Percentiles rank a stretch among this genome's conserved stretches.
phyloP scores from a whole-genome alignment of 2,113 vertebrate genomes.

The Heterotis niloticus region DNA sequence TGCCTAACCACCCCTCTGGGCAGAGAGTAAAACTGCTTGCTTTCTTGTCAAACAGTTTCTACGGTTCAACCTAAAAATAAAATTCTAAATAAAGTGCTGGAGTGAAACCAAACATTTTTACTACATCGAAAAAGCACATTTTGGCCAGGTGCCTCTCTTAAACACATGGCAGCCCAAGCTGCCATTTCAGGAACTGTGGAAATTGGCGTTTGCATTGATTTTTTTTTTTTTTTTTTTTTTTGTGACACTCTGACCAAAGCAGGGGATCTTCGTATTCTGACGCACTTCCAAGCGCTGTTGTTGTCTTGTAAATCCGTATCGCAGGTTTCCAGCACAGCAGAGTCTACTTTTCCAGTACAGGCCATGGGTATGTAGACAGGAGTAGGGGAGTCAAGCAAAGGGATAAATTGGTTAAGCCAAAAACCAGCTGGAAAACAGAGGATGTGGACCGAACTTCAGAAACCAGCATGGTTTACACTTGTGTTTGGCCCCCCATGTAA shows the following conservation, averaged over 20 bases:
- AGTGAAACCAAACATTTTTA: constrained; percentile 42
- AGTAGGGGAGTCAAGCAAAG: background rate
- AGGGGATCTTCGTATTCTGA: background rate
- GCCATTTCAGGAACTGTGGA: constrained; percentile 36
- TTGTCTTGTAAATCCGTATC: background rate
- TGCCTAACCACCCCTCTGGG: background rate
- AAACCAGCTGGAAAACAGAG: background rate
- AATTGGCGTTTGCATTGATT: constrained; percentile 13
- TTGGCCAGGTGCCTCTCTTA: constrained; percentile 44
- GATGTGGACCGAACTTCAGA: background rate
- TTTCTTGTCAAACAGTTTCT: background rate
- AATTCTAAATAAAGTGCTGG: constrained; percentile 20
- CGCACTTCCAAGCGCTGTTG: background rate
- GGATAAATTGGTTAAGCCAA: background rate
- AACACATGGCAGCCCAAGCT: constrained; percentile 55
- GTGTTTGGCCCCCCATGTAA: background rate
- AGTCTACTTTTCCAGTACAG: background rate
- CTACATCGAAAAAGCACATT: constrained; percentile 48
- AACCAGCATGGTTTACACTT: background rate
- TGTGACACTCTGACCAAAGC: background rate
- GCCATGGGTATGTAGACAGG: background rate
- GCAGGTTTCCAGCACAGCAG: too few species aligned
- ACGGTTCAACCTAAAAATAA: background rate
- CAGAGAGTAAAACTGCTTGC: background rate
- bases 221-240: too few species aligned